Conservation (phyloP, 2,888 invertebrate genomes). For the Eubasilissa splendida region DNA sequence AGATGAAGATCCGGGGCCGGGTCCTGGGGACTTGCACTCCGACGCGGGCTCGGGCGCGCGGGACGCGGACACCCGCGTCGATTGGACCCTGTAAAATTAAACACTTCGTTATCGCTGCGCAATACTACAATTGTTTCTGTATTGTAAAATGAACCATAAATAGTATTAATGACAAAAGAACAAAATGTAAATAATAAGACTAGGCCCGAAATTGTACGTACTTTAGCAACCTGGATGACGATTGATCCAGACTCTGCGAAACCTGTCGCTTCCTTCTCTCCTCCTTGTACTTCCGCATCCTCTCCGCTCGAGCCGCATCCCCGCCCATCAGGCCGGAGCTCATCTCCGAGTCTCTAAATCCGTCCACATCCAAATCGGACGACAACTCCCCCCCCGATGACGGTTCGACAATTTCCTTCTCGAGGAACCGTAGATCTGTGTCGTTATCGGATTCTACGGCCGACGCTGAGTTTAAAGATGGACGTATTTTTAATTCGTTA, state of each 20-base stretch:
- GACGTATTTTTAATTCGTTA: constrained; percentile 19
- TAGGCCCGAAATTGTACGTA: neutral
- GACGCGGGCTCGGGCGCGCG: constrained; percentile 49
- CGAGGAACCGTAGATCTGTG: neutral
- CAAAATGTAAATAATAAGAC: too few relatives aligned
- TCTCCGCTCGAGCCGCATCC: constrained; percentile 74
- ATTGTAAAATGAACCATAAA: too few relatives aligned
- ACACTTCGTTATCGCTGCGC: too few relatives aligned
- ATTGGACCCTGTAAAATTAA: constrained; percentile 31
- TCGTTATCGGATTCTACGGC: neutral
- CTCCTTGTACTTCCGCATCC: constrained; percentile 82
- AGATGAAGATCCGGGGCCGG: constrained; percentile 61
- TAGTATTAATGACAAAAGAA: too few relatives aligned
- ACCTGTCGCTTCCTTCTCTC: constrained; percentile 80
- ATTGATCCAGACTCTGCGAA: constrained; percentile 12
- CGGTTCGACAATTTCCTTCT: constrained; percentile 8
- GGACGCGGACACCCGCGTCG: constrained; percentile 55
- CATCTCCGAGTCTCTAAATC: constrained; percentile 36
- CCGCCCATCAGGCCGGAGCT: constrained; percentile 48
- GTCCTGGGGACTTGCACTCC: constrained; percentile 66
- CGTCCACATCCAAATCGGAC: constrained; percentile 27
- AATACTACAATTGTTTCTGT: too few relatives aligned
- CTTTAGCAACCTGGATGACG: constrained; percentile 1
- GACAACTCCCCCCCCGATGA: constrained; percentile 6
- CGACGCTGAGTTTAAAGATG: neutral